These are phyloP conservation scores for Odontesthes bonariensis DNA, from an alignment of 2,113 vertebrate species.

Conservation along the genomic window DNA sequence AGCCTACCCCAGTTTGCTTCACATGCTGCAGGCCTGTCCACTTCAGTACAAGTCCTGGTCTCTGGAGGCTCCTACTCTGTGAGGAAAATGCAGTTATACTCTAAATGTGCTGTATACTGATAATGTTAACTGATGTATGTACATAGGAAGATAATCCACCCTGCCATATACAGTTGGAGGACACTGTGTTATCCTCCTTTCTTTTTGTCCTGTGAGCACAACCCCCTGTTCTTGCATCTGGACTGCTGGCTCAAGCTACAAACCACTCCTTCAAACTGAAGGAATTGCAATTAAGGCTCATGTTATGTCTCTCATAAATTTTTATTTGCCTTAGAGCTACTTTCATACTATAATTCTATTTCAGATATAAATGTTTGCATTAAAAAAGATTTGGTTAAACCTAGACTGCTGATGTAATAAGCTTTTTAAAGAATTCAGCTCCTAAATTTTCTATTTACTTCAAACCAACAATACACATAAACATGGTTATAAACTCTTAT, in stretches of 20 bases:
- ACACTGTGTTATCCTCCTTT: background rate
- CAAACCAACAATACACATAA: conserved; percentile 25
- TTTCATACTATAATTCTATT: conserved; percentile 13
- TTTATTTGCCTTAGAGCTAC: conserved; percentile 12
- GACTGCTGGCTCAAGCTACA: conserved; percentile 30
- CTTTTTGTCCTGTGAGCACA: background rate
- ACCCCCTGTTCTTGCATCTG: background rate
- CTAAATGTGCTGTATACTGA: conserved; percentile 42
- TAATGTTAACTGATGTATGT: conserved; percentile 58
- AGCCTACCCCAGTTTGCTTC: conserved; percentile 64
- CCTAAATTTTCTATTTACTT: conserved; percentile 14
- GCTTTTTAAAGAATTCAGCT: conserved; percentile 9
- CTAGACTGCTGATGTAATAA: conserved; percentile 3
- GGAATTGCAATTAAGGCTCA: conserved; percentile 10
- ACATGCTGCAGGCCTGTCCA: conserved; percentile 51
- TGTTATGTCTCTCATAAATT: conserved; percentile 27
- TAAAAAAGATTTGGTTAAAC: conserved; percentile 33
- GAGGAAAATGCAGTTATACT: conserved; percentile 37
- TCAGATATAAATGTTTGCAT: conserved; percentile 25
- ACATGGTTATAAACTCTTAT: conserved; percentile 45
- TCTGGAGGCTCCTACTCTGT: conserved; percentile 32
- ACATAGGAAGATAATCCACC: conserved; percentile 39
- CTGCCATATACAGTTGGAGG: conserved; percentile 13
- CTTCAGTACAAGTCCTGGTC: conserved; percentile 26
- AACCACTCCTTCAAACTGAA: conserved; percentile 17